These are phyloP conservation scores for Mythimna ferrago DNA, from an alignment of 2,888 invertebrate species.

Conservation along the genomic window DNA sequence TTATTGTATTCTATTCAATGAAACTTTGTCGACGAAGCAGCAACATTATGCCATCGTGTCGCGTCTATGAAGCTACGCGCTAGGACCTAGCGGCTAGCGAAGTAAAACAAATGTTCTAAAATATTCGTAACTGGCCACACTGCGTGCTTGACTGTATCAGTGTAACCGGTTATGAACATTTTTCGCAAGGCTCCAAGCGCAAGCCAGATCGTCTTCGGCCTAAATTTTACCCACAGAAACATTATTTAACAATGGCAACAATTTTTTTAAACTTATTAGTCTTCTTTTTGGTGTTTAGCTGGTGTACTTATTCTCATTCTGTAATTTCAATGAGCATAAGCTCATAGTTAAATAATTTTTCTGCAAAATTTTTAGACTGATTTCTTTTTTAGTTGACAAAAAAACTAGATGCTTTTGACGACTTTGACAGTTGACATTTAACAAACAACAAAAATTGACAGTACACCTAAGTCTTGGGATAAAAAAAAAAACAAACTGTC, in stretches of 20 bases:
- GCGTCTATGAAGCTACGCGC: too few relatives aligned
- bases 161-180: too few relatives aligned
- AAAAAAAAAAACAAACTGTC: slow-evolving; percentile 1
- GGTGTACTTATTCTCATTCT: too few relatives aligned
- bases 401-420: not conserved
- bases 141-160: too few relatives aligned
- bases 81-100: not conserved
- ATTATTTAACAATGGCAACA: slow-evolving; percentile 5
- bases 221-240: not conserved
- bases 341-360: slow-evolving; percentile 9
- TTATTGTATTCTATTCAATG: too few relatives aligned
- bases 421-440: not conserved
- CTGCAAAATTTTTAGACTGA: not conserved
- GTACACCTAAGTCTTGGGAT: too few relatives aligned
- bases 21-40: too few relatives aligned
- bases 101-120: not conserved
- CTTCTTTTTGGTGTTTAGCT: too few relatives aligned
- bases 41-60: too few relatives aligned
- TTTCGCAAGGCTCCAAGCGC: not conserved
- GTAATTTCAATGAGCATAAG: too few relatives aligned
- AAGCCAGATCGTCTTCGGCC: not conserved
- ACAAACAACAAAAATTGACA: not conserved
- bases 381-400: too few relatives aligned
- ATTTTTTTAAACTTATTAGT: not conserved
- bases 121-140: not conserved